These are phyloP conservation scores for Cygnus atratus DNA, from an alignment of 2,113 vertebrate species.

Conservation along the genomic window DNA sequence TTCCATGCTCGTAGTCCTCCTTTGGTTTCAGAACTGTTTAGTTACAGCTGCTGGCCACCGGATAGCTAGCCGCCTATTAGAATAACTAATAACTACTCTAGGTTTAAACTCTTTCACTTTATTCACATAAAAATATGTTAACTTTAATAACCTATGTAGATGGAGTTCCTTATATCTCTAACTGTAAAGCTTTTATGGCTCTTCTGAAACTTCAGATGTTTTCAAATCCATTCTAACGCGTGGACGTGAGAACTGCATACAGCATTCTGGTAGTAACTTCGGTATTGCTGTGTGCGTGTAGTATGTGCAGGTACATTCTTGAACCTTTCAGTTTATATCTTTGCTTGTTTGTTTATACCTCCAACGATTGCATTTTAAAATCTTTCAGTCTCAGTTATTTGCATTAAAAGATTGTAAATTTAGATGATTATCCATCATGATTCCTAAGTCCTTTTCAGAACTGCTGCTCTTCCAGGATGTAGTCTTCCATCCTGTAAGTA, in stretches of 20 bases:
- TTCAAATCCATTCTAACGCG: not conserved
- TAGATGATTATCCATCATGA: constrained; percentile 37
- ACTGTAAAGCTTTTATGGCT: not conserved
- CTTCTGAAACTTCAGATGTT: constrained; percentile 1
- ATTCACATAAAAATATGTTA: not conserved
- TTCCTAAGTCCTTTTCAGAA: constrained; percentile 36
- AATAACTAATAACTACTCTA: not conserved
- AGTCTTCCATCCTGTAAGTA: constrained; percentile 47
- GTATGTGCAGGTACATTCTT: constrained; percentile 11
- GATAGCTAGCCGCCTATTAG: constrained; percentile 16
- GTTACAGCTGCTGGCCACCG: constrained; percentile 13
- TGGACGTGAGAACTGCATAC: constrained; percentile 6
- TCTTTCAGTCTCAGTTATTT: constrained; percentile 48
- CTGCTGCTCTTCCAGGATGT: constrained; percentile 49
- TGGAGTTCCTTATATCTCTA: constrained; percentile 13
- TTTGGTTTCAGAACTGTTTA: not conserved
- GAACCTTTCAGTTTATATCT: constrained; percentile 9
- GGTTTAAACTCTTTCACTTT: not conserved
- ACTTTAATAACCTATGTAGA: not conserved
- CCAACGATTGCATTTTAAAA: constrained; percentile 31
- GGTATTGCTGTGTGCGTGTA: not conserved
- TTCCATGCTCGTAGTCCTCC: not conserved
- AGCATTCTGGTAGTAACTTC: not conserved
- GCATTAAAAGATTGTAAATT: constrained; percentile 56
- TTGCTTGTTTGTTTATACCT: constrained; percentile 30